A percentile compares a stretch with the other conserved stretches of the same genome.
Evolutionary conservation across 2,797 vertebrate species (phyloP).

Genomic region (Tarsius wallacei): DNA sequence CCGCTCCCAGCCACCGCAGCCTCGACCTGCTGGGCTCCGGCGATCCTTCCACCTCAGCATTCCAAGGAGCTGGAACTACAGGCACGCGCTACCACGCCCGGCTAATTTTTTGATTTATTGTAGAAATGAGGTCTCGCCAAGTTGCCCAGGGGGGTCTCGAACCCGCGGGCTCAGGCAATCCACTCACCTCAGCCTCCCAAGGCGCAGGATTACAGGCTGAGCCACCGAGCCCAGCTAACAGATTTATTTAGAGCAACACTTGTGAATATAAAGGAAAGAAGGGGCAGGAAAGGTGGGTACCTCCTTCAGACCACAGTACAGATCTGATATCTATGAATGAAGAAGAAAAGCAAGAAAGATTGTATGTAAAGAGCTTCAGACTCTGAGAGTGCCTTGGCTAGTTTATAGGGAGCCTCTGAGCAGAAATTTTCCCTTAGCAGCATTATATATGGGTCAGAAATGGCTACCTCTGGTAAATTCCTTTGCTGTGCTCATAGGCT

Average conservation of each 20-base stretch:
- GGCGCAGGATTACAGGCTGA: too few species aligned
- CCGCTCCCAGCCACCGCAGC: too few species aligned
- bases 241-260: background rate
- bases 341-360: background rate
- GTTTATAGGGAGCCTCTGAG: accelerated
- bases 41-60: too few species aligned
- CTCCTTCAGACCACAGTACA: background rate
- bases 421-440: background rate
- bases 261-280: background rate
- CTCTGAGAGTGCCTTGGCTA: background rate
- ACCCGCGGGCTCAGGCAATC: too few species aligned
- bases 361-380: background rate
- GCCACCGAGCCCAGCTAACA: too few species aligned
- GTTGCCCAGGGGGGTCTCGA: too few species aligned
- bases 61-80: too few species aligned
- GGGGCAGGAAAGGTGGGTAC: accelerated
- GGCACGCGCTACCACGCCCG: too few species aligned
- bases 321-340: background rate
- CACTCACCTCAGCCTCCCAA: too few species aligned
- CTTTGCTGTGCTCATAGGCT: background rate
- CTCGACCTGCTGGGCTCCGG: too few species aligned
- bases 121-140: too few species aligned
- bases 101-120: too few species aligned
- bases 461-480: background rate
- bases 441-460: background rate